Percentiles rank a stretch among this genome's conserved stretches.
These are phyloP conservation scores for Aphrophora alni DNA, from an alignment of 2,888 invertebrate species.

Conservation along the genomic window DNA sequence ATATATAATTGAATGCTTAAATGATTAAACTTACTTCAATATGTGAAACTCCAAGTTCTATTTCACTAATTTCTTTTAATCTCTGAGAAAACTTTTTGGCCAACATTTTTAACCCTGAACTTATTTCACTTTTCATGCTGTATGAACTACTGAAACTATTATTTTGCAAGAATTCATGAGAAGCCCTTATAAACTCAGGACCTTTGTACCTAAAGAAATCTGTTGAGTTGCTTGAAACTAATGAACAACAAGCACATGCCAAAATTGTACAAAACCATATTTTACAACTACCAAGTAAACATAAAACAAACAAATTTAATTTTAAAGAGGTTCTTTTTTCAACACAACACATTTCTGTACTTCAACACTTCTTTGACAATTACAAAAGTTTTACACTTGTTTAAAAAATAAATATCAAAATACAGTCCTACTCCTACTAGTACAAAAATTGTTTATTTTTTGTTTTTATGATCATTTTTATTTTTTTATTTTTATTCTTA, in stretches of 20 bases:
- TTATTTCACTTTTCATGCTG: background rate
- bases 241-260: background rate
- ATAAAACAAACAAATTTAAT: background rate
- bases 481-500: too few relatives aligned
- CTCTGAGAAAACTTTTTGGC: background rate
- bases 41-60: background rate
- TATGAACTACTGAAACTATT: background rate
- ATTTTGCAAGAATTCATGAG: background rate
- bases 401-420: too few relatives aligned
- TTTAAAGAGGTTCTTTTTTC: background rate
- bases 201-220: background rate
- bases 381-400: too few relatives aligned
- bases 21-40: background rate
- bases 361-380: too few relatives aligned
- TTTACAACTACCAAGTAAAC: background rate
- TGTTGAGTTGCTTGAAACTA: background rate
- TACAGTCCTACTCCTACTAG: too few relatives aligned
- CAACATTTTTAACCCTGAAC: background rate
- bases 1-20: too few relatives aligned
- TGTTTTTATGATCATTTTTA: too few relatives aligned
- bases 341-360: background rate
- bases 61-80: background rate
- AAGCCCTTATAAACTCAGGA: background rate
- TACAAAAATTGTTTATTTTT: too few relatives aligned
- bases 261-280: background rate